Conservation (phyloP, 2,888 invertebrate genomes). For the Pandemis heparana region DNA sequence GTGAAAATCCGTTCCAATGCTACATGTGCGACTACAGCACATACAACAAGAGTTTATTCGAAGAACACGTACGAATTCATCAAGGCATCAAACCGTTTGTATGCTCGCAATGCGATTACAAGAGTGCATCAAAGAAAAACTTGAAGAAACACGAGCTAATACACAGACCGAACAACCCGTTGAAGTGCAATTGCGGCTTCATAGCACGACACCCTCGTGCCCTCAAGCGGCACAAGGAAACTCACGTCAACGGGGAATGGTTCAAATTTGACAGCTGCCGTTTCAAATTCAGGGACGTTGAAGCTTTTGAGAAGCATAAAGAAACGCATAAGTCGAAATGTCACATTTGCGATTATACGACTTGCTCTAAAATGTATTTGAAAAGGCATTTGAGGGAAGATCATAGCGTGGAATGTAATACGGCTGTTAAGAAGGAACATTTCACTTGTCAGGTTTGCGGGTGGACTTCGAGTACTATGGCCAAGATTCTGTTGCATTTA, state of each 20-base stretch:
- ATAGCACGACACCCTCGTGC: slow-evolving; percentile 60
- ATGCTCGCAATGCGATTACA: slow-evolving; percentile 67
- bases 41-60: slow-evolving; percentile 67
- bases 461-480: slow-evolving; percentile 59
- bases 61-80: slow-evolving; percentile 71
- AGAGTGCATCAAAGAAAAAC: slow-evolving; percentile 73
- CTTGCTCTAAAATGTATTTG: slow-evolving; percentile 46
- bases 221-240: slow-evolving; percentile 54
- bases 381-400: slow-evolving; percentile 46
- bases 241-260: slow-evolving; percentile 37
- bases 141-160: slow-evolving; percentile 69
- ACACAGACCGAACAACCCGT: slow-evolving; percentile 67
- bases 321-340: slow-evolving; percentile 45
- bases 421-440: slow-evolving; percentile 34
- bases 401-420: slow-evolving; percentile 37
- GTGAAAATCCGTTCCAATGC: slow-evolving; percentile 72
- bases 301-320: slow-evolving; percentile 39
- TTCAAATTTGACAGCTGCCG: slow-evolving; percentile 31
- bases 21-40: slow-evolving; percentile 75
- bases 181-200: slow-evolving; percentile 64
- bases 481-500: slow-evolving; percentile 68
- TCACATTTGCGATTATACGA: slow-evolving; percentile 47
- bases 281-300: slow-evolving; percentile 40
- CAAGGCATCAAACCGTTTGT: slow-evolving; percentile 75
- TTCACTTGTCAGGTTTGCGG: slow-evolving; percentile 63